Evolutionary conservation across 2,888 invertebrate species (phyloP).

Genomic region (Ramazzottius varieornatus): DNA sequence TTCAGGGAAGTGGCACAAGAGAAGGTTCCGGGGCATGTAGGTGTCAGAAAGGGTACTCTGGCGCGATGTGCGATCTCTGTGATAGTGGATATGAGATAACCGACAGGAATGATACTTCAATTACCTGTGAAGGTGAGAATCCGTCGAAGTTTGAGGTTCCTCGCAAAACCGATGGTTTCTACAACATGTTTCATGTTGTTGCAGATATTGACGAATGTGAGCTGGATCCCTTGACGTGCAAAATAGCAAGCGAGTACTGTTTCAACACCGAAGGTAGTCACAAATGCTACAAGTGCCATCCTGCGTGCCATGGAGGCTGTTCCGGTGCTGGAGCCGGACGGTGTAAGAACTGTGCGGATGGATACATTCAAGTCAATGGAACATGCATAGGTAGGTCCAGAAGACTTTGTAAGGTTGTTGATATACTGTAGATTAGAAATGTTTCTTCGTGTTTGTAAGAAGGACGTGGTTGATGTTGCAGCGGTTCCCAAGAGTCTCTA

Average conservation of each 20-base stretch:
- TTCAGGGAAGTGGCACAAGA: background rate
- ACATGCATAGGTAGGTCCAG: background rate
- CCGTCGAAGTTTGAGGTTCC: no score
- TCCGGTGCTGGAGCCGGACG: background rate
- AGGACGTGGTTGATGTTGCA: background rate
- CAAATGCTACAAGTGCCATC: background rate
- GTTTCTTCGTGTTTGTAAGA: no score
- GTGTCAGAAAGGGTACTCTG: background rate
- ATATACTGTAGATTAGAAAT: no score
- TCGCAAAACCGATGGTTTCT: no score
- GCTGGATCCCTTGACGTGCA: background rate
- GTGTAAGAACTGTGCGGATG: background rate
- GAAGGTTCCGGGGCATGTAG: background rate
- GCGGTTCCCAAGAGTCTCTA: background rate
- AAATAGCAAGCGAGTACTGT: background rate
- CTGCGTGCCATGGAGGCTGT: background rate
- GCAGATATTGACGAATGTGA: constrained; percentile 1
- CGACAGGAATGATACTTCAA: background rate
- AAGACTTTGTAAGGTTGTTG: background rate
- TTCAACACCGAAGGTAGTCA: background rate
- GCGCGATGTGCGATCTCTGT: background rate
- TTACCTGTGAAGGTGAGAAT: background rate
- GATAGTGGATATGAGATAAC: background rate
- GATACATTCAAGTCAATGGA: background rate
- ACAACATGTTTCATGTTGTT: no score